Evolutionary conservation across 2,797 vertebrate species (phyloP).

Genomic region (Toxotes lorentzi): DNA sequence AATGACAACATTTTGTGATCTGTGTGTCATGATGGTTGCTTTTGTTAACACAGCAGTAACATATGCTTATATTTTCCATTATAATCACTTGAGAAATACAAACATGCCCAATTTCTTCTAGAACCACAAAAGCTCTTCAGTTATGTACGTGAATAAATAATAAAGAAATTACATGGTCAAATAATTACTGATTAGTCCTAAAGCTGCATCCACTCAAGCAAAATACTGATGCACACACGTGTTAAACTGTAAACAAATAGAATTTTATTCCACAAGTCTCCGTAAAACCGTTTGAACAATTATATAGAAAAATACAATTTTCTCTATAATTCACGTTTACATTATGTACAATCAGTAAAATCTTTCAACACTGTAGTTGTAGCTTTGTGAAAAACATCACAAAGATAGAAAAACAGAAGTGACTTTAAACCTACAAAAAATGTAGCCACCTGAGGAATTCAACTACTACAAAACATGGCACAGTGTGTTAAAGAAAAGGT

Average conservation of each 20-base stretch:
- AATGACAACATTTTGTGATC: background rate
- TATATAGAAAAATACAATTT: slow-evolving; percentile 68
- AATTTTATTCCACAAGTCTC: slow-evolving; percentile 66
- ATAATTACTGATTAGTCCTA: background rate
- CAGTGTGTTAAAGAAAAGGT: slow-evolving; percentile 12
- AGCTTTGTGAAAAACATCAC: slow-evolving; percentile 42
- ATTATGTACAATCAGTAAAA: slow-evolving; percentile 54
- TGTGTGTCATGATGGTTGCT: background rate
- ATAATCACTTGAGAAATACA: background rate
- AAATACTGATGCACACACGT: background rate
- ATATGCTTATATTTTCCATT: background rate
- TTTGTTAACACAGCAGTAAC: background rate
- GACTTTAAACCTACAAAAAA: slow-evolving; percentile 37
- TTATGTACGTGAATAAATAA: background rate
- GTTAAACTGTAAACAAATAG: slow-evolving; percentile 36
- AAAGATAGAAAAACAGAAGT: slow-evolving; percentile 25
- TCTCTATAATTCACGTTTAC: slow-evolving; percentile 12
- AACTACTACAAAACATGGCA: slow-evolving; percentile 38
- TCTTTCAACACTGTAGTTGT: background rate
- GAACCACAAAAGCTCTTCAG: background rate
- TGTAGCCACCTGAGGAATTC: slow-evolving; percentile 14
- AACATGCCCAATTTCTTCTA: background rate
- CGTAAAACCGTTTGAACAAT: slow-evolving; percentile 54
- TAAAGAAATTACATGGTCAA: background rate
- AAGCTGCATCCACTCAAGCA: background rate